Percentiles rank a stretch among this genome's conserved stretches.
phyloP scores from a whole-genome alignment of 2,797 vertebrate species.

The Mastacembelus armatus region DNA sequence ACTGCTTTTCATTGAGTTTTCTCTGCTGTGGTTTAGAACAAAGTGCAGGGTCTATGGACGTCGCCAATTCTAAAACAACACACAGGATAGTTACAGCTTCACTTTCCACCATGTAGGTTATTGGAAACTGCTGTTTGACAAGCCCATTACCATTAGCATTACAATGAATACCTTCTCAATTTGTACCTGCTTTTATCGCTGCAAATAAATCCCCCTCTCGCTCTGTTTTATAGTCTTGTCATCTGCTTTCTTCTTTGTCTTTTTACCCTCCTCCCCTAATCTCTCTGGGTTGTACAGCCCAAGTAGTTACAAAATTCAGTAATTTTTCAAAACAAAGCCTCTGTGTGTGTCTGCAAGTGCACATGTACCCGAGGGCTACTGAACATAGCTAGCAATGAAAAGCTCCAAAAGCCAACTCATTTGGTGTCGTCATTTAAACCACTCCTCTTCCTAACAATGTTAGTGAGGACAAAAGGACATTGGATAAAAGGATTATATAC shows the following conservation, averaged over 20 bases:
- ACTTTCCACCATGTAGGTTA: background rate
- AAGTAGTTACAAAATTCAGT: background rate
- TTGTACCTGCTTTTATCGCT: background rate
- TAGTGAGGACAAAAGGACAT: no score
- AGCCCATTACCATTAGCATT: conserved; percentile 1
- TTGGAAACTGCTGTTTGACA: conserved; percentile 10
- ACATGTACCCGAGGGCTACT: background rate
- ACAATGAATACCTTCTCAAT: background rate
- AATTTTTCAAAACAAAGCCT: background rate
- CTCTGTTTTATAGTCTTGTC: background rate
- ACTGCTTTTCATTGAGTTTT: conserved; percentile 18
- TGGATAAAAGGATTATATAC: no score
- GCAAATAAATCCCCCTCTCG: conserved; percentile 1
- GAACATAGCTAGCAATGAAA: background rate
- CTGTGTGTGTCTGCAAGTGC: background rate
- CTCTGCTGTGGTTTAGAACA: background rate
- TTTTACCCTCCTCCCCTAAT: background rate
- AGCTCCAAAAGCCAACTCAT: background rate
- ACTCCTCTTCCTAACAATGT: no score
- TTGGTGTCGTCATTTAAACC: background rate
- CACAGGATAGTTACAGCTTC: background rate
- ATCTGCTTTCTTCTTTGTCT: background rate
- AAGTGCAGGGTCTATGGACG: conserved; percentile 1
- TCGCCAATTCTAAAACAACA: conserved; percentile 16
- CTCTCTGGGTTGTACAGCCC: background rate